Percentiles rank a stretch among this genome's conserved stretches.
These are phyloP conservation scores for Sander vitreus DNA, from an alignment of 2,113 vertebrate genomes.

Conservation along the genomic window DNA sequence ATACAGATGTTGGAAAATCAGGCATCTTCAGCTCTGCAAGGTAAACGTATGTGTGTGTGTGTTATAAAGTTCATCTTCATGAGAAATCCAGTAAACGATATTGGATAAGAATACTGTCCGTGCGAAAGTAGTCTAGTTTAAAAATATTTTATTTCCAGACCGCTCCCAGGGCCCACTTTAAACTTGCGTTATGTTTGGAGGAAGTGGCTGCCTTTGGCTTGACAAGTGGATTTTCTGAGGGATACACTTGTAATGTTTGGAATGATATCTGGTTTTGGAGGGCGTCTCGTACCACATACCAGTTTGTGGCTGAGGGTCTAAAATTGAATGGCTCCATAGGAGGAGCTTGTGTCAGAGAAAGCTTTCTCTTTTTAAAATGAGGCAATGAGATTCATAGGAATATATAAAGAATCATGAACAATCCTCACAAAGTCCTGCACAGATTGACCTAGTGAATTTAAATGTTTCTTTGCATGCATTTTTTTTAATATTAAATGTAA, in stretches of 20 bases:
- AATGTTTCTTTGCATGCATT: not conserved
- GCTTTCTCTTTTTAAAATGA: conserved; percentile 14
- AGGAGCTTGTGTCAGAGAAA: conserved; percentile 41
- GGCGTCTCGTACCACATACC: conserved; percentile 59
- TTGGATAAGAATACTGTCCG: conserved; percentile 3
- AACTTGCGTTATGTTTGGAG: conserved; percentile 48
- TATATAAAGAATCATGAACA: not conserved
- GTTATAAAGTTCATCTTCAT: not conserved
- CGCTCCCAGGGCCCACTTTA: conserved; percentile 48
- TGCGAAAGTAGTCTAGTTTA: conserved; percentile 9
- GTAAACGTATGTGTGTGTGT: conserved; percentile 72
- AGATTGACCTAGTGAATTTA: not conserved
- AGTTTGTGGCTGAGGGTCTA: conserved; percentile 77
- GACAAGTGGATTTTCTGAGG: conserved; percentile 64
- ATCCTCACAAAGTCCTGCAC: not conserved
- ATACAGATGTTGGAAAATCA: conserved; percentile 87
- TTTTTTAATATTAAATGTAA: not conserved
- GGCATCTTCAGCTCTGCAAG: conserved; percentile 83
- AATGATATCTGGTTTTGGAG: conserved; percentile 79
- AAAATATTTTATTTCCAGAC: conserved; percentile 50
- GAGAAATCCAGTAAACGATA: not conserved
- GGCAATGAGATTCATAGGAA: conserved; percentile 20
- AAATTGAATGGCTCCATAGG: conserved; percentile 60
- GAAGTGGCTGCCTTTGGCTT: conserved; percentile 78
- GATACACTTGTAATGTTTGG: conserved; percentile 80